Evolutionary conservation across 37 sponge, comb jelly and placozoan genomes (phyloP).

Genomic region (Halisarca cf. caerulea): DNA sequence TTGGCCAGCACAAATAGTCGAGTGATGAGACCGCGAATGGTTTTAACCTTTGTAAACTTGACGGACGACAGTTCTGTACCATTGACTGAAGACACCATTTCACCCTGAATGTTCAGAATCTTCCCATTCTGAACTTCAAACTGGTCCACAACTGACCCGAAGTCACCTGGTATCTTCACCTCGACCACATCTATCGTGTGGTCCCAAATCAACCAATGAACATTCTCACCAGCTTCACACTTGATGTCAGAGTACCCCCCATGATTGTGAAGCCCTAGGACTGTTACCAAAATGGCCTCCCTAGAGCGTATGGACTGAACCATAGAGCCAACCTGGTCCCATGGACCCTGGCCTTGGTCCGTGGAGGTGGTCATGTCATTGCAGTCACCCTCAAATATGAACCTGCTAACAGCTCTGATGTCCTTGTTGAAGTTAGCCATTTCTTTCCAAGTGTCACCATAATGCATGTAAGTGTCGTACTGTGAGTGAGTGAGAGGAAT

Average conservation of each 20-base stretch:
- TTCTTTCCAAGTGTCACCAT: conserved; percentile 57
- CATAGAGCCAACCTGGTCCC: conserved; percentile 34
- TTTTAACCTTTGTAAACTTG: background rate
- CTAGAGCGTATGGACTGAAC: conserved; percentile 55
- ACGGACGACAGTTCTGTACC: background rate
- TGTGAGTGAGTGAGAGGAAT: too few relatives aligned
- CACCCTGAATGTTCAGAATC: conserved; percentile 11
- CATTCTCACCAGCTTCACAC: conserved; percentile 51
- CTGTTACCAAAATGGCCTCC: conserved; percentile 61
- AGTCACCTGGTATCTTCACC: conserved; percentile 47
- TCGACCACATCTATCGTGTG: conserved; percentile 37
- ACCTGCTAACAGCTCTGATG: conserved; percentile 54
- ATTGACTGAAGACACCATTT: background rate
- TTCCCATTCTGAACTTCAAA: conserved; percentile 65
- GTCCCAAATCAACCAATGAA: conserved; percentile 44
- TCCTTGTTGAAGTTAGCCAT: conserved; percentile 62
- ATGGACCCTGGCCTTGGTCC: conserved; percentile 36
- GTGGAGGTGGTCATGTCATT: conserved; percentile 58
- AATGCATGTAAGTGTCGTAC: conserved; percentile 35
- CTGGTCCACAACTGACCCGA: conserved; percentile 52
- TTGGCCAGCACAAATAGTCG: conserved; percentile 67
- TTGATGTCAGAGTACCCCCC: conserved; percentile 55
- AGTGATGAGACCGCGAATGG: conserved; percentile 18
- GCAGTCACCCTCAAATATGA: conserved; percentile 61
- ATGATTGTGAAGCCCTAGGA: conserved; percentile 50